A percentile compares a stretch with the other conserved stretches of the same genome.
These are phyloP conservation scores for Platichthys flesus DNA, from an alignment of 2,113 vertebrate species.

Conservation along the genomic window DNA sequence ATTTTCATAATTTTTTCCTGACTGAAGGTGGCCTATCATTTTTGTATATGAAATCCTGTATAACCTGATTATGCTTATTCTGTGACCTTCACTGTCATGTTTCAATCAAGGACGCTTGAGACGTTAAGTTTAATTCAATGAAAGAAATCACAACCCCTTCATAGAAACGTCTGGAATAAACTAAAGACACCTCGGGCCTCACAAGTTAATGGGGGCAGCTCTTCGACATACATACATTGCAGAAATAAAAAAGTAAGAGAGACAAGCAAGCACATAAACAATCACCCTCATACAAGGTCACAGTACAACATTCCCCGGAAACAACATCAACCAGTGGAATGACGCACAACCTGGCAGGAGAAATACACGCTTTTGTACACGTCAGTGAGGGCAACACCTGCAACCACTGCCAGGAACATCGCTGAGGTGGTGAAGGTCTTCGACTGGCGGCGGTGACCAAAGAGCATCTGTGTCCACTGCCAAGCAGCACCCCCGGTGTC, in stretches of 20 bases:
- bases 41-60: too few relatives aligned
- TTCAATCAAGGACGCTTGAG: too few relatives aligned
- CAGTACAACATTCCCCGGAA: constrained; percentile 11
- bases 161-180: not conserved
- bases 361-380: constrained; percentile 2
- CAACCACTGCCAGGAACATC: constrained; percentile 38
- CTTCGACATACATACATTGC: too few relatives aligned
- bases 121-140: too few relatives aligned
- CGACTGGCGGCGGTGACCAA: constrained; percentile 16
- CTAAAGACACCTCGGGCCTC: too few relatives aligned
- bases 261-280: not conserved
- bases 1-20: not conserved
- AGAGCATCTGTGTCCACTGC: constrained; percentile 39
- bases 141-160: not conserved
- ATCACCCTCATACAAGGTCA: constrained; percentile 20
- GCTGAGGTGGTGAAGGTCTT: constrained; percentile 23
- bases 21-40: not conserved
- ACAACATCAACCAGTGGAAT: constrained; percentile 16
- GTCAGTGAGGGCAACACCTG: constrained; percentile 41
- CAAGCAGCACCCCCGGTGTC: constrained; percentile 13
- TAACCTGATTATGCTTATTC: too few relatives aligned
- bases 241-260: too few relatives aligned
- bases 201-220: not conserved
- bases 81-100: too few relatives aligned
- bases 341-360: constrained; percentile 33